These are phyloP conservation scores for Diarsia mendica DNA, from an alignment of 2,888 invertebrate genomes.

Conservation along the genomic window DNA sequence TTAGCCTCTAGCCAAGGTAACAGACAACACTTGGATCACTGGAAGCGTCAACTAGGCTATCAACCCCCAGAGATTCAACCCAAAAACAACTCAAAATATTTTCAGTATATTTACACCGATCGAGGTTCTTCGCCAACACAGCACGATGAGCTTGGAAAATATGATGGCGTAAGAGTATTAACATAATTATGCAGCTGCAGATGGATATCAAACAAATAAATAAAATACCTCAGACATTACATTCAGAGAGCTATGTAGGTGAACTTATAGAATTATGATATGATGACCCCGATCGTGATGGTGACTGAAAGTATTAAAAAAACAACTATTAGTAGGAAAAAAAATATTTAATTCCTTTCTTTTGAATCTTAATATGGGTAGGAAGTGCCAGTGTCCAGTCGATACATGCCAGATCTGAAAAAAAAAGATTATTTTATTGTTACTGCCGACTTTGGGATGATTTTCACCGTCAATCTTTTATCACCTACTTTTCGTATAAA, in stretches of 20 bases:
- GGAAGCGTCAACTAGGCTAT: background rate
- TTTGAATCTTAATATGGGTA: constrained; percentile 33
- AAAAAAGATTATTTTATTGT: constrained; percentile 16
- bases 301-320: background rate
- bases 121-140: background rate
- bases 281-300: background rate
- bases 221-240: accelerated
- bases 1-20: too few relatives aligned
- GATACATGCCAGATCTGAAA: constrained; percentile 74
- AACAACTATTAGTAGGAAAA: background rate
- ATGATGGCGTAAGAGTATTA: background rate
- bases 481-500: background rate
- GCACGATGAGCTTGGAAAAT: background rate
- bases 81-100: background rate
- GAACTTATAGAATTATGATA: background rate
- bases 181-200: background rate
- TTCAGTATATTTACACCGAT: too few relatives aligned
- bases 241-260: background rate
- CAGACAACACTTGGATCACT: too few relatives aligned
- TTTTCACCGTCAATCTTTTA: background rate
- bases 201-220: background rate
- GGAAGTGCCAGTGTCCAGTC: constrained; percentile 68
- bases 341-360: constrained; percentile 1
- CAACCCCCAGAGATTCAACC: background rate
- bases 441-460: background rate